phyloP scores from a whole-genome alignment of 1,140 invertebrate genomes.

The Bombus confusus region DNA sequence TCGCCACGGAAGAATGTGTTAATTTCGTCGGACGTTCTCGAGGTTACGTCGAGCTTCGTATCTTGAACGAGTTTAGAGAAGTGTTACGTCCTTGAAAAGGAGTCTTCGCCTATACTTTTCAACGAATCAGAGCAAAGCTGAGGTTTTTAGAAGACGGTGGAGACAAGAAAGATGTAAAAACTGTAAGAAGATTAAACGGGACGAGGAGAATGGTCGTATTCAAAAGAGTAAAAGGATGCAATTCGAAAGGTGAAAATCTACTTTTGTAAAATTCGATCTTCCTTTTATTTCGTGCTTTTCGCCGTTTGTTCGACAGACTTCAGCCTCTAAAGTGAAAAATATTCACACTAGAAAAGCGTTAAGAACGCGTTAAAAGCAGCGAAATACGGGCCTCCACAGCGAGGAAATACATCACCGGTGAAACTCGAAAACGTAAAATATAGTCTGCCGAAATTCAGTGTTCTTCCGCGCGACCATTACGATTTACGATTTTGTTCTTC shows the following conservation, averaged over 20 bases:
- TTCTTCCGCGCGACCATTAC: not conserved
- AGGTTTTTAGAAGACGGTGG: too few relatives aligned
- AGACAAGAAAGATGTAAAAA: not conserved
- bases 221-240: not conserved
- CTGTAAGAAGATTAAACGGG: not conserved
- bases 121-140: too few relatives aligned
- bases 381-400: slow-evolving; percentile 30
- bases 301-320: not conserved
- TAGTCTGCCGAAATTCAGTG: slow-evolving; percentile 29
- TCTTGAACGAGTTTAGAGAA: too few relatives aligned
- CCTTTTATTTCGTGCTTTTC: not conserved
- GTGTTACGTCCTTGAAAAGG: too few relatives aligned
- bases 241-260: not conserved
- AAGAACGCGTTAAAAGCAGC: slow-evolving; percentile 10
- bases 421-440: slow-evolving; percentile 46
- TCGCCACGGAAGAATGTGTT: too few relatives aligned
- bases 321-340: slow-evolving; percentile 24
- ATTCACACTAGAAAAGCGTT: not conserved
- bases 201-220: not conserved
- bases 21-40: too few relatives aligned
- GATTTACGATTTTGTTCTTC: slow-evolving; percentile 40
- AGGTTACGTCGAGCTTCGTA: too few relatives aligned
- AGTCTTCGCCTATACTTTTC: too few relatives aligned
- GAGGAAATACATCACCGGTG: slow-evolving; percentile 14
- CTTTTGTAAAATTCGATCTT: not conserved